Base-by-base conservation (phyloP, 2,113 vertebrate genomes). In the Cavia aperea region DNA sequence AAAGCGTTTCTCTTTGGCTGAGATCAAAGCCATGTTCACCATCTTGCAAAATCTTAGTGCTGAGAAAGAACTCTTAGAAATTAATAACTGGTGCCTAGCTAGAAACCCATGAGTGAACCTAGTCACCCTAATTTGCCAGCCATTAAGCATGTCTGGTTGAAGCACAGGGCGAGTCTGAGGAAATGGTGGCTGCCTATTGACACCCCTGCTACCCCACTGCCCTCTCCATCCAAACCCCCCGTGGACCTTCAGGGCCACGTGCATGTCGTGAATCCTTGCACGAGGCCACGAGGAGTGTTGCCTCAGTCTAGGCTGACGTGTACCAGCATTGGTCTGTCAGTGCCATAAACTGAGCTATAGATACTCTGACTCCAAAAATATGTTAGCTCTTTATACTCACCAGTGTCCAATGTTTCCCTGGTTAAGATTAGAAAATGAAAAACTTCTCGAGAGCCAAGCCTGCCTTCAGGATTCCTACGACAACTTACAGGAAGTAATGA, bases 401-500 rank as follows among this genome's bases (percentile, higher is more conserved):
- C 36, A 36, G 73, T 91, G 36, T 94, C n/a, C 66, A 92, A 84
- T 94, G 24, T 91, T 86, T 94, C 96, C 88, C 86, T 93, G 46
- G 70, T 95, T 56, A 97, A 99, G 99, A 94, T 95, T 99, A 93
- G 99, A 99, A 96, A 98, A 98, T 82, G 99, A 99, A 97, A 98
- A 98, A 90, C 94, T 99, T 85, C 98, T 99, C 95, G 98, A 99
- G 96, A 98, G 98, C 96, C 98, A 99, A 95, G 97, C 98, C 85
- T 98, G 98, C 51, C 97, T 99, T 56, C 99, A 99, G 97, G 99
- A 99, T 96, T 97, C 98, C 66, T 99, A 98, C 24, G 99, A 99
- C 91, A 98, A 98, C 72, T 97, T 99, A 87, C 98, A 99, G 95
- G 99, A 99, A 88, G 98, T 99, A 94, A 96, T 98, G 19, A 99